Conservation (phyloP, 2,113 vertebrate species). For the Cyrtonyx montezumae region DNA sequence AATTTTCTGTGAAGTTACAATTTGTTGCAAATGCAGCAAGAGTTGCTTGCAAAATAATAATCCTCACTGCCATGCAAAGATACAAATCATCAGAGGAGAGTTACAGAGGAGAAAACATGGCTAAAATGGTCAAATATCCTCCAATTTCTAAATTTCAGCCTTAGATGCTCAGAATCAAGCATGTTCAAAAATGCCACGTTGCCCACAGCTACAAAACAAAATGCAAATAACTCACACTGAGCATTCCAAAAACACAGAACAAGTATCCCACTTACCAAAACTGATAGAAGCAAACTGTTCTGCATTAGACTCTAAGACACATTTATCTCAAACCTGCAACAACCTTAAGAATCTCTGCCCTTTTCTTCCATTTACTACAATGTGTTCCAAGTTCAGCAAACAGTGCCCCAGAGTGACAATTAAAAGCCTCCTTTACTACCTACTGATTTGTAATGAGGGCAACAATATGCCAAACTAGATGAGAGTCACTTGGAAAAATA, state of each 20-base stretch:
- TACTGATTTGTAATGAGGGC: background rate
- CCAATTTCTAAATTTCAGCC: background rate
- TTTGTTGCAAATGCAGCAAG: background rate
- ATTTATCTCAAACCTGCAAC: background rate
- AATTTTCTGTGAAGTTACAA: background rate
- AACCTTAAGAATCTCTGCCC: background rate
- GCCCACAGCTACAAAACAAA: background rate
- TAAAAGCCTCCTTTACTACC: slow-evolving; percentile 6
- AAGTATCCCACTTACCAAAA: background rate
- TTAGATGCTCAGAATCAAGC: background rate
- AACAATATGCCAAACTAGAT: background rate
- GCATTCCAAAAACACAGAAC: background rate
- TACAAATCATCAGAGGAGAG: background rate
- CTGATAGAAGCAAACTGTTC: background rate
- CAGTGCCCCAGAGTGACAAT: background rate
- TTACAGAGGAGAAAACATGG: background rate
- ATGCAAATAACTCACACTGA: background rate
- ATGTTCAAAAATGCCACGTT: background rate
- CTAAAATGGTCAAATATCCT: background rate
- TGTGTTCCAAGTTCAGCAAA: background rate
- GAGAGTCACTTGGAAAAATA: background rate
- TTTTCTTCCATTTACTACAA: background rate
- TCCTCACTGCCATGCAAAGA: background rate
- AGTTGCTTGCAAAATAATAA: background rate
- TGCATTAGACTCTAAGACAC: background rate